phyloP scores from a whole-genome alignment of 2,888 invertebrate genomes.

The Ctena decussata region DNA sequence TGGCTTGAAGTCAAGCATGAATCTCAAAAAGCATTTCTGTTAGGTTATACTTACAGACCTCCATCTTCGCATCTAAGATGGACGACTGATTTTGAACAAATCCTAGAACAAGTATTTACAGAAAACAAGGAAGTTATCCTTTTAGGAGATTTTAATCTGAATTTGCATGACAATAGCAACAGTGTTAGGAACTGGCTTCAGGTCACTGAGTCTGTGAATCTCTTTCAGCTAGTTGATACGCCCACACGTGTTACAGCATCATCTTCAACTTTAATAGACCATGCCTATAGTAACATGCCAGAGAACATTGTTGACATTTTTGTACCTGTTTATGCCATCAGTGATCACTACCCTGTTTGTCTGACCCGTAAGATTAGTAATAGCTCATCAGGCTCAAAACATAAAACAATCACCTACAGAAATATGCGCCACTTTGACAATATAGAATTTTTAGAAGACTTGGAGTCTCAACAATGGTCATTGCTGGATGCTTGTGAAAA shows the following conservation, averaged over 20 bases:
- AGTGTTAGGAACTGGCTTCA: not conserved
- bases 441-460: not conserved
- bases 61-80: not conserved
- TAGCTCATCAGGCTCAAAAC: not conserved
- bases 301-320: no score
- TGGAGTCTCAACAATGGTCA: conserved; percentile 12
- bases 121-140: no score
- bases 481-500: conserved; percentile 10
- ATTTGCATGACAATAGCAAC: not conserved
- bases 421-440: conserved; percentile 12
- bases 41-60: no score
- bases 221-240: conserved; percentile 24
- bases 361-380: not conserved
- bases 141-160: no score
- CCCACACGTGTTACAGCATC: no score
- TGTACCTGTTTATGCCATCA: no score
- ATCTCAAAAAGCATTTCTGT: no score
- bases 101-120: no score
- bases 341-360: no score
- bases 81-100: not conserved
- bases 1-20: no score
- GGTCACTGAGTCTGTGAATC: conserved; percentile 14
- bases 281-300: conserved; percentile 17
- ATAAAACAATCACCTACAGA: conserved; percentile 11
- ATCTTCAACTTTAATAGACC: conserved; percentile 18